Percentiles rank a stretch among this genome's conserved stretches.
Evolutionary conservation across 1,140 invertebrate species (phyloP).

Genomic region (Cherax quadricarinatus): DNA sequence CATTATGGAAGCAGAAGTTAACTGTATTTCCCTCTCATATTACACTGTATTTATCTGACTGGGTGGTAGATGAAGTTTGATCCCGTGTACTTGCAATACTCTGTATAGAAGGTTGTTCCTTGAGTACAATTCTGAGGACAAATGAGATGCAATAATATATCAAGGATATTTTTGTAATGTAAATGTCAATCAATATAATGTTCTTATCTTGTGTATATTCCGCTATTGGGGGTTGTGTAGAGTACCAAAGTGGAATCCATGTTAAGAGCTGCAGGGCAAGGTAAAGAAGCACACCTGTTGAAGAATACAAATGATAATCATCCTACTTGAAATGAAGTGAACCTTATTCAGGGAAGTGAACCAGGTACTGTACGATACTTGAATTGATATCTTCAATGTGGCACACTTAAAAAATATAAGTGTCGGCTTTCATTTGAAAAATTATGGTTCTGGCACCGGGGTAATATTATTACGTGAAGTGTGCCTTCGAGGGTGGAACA

Average conservation of each 20-base stretch:
- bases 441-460: background rate
- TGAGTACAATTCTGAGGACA: no score
- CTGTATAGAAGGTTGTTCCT: no score
- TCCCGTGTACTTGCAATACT: no score
- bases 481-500: background rate
- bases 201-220: background rate
- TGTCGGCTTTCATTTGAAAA: background rate
- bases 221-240: background rate
- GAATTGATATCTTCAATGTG: background rate
- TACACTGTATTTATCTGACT: no score
- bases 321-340: background rate
- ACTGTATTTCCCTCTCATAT: no score
- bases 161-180: no score
- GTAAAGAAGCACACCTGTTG: background rate
- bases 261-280: background rate
- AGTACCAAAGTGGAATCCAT: background rate
- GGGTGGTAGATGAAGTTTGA: no score
- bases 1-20: no score
- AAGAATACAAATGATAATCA: background rate
- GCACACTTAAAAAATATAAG: background rate
- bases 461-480: background rate
- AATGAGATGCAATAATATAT: no score
- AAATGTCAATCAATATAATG: background rate
- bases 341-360: background rate
- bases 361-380: background rate